phyloP scores from a whole-genome alignment of 2,797 vertebrate species.

The Staurois parvus region DNA sequence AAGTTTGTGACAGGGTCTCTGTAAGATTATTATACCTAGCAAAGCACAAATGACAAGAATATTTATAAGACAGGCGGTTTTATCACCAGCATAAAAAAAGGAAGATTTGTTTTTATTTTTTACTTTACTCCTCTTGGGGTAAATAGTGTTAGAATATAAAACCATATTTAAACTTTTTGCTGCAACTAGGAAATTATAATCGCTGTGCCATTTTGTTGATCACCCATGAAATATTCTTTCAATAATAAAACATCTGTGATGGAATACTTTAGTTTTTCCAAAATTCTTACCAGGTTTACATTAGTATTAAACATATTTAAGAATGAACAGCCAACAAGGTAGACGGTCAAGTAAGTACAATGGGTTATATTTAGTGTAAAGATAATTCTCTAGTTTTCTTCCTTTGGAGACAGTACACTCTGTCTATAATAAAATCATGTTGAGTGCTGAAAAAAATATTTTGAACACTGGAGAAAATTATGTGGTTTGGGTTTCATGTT shows the following conservation, averaged over 20 bases:
- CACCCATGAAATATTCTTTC: neutral
- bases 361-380: neutral
- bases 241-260: neutral
- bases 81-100: too few relatives aligned
- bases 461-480: slow-evolving; percentile 40
- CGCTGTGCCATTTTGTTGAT: neutral
- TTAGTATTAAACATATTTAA: too few relatives aligned
- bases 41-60: too few relatives aligned
- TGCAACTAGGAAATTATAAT: neutral
- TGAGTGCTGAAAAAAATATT: slow-evolving; percentile 29
- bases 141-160: too few relatives aligned
- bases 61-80: too few relatives aligned
- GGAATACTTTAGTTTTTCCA: neutral
- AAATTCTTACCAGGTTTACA: too few relatives aligned
- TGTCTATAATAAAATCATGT: slow-evolving; percentile 6
- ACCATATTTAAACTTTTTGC: neutral
- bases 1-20: too few relatives aligned
- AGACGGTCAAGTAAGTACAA: neutral
- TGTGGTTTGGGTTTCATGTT: slow-evolving; percentile 47
- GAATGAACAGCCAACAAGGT: neutral
- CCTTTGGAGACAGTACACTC: neutral
- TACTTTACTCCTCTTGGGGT: too few relatives aligned
- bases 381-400: slow-evolving; percentile 3
- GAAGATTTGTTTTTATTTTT: too few relatives aligned
- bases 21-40: too few relatives aligned